phyloP scores from a whole-genome alignment of 2,888 invertebrate species.

The Ectemnius continuus region DNA sequence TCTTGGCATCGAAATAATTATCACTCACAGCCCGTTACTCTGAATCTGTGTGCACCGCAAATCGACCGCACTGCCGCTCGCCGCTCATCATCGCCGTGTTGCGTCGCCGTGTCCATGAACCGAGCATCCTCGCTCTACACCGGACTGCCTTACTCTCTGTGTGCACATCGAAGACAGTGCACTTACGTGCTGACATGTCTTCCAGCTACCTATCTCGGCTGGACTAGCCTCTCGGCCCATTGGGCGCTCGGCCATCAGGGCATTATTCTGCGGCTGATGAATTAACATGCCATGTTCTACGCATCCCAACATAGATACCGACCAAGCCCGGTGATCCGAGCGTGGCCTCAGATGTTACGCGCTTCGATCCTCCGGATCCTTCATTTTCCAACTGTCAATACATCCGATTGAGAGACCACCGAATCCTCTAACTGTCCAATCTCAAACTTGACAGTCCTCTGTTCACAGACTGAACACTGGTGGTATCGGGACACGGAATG shows the following conservation, averaged over 20 bases:
- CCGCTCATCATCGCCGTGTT: slow-evolving; percentile 23
- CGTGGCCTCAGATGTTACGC: no score
- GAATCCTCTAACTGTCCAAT: no score
- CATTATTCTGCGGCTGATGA: no score
- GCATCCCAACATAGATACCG: no score
- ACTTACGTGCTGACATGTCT: slow-evolving; percentile 14
- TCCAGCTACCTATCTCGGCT: slow-evolving; percentile 30
- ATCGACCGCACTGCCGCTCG: slow-evolving; percentile 23
- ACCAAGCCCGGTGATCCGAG: no score
- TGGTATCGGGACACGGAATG: slow-evolving; percentile 38
- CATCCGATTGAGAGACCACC: no score
- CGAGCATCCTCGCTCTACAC: not conserved
- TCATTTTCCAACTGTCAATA: no score
- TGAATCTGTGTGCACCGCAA: slow-evolving; percentile 31
- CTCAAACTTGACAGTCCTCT: no score
- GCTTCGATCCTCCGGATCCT: no score
- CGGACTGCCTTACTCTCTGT: not conserved
- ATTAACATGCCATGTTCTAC: no score
- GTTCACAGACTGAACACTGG: not conserved
- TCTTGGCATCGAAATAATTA: slow-evolving; percentile 74
- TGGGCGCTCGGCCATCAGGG: no score
- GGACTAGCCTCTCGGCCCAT: slow-evolving; percentile 6
- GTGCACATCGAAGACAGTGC: not conserved
- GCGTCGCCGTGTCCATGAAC: slow-evolving; percentile 12
- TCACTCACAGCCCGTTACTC: slow-evolving; percentile 69